Evolutionary conservation across 2,797 vertebrate genomes (phyloP).

Genomic region (Ceyx erithaca): DNA sequence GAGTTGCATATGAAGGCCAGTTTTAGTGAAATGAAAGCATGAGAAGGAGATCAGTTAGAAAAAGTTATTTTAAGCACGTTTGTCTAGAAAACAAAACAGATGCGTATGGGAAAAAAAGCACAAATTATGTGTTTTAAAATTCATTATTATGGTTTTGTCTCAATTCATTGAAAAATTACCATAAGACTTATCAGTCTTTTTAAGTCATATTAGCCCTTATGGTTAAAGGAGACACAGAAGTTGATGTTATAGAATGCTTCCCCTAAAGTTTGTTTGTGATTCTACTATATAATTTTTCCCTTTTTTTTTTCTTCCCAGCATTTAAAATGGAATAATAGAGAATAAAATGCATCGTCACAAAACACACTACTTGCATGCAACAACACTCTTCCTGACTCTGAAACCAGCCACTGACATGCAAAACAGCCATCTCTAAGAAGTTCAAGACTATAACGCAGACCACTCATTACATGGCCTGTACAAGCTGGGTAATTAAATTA

Average conservation of each 20-base stretch:
- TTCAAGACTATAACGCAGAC: background rate
- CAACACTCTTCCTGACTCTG: background rate
- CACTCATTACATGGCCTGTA: background rate
- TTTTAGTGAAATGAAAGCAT: background rate
- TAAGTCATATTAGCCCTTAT: background rate
- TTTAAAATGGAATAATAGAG: background rate
- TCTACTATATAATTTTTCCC: background rate
- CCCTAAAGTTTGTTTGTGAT: background rate
- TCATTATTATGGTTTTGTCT: background rate
- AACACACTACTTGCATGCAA: background rate
- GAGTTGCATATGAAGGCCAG: background rate
- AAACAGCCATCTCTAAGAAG: background rate
- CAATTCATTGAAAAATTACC: background rate
- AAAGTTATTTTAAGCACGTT: background rate
- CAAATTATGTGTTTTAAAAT: background rate
- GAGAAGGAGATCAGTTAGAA: background rate
- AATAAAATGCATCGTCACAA: background rate
- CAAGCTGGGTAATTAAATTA: background rate
- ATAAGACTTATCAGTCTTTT: background rate
- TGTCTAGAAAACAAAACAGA: background rate
- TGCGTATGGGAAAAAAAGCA: background rate
- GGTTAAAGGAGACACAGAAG: background rate
- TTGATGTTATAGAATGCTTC: background rate
- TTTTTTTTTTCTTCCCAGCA: background rate
- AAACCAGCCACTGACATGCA: background rate